A percentile compares a stretch with the other conserved stretches of the same genome.
phyloP scores from a whole-genome alignment of 2,888 invertebrate species.

The Drosophila sordidula region DNA sequence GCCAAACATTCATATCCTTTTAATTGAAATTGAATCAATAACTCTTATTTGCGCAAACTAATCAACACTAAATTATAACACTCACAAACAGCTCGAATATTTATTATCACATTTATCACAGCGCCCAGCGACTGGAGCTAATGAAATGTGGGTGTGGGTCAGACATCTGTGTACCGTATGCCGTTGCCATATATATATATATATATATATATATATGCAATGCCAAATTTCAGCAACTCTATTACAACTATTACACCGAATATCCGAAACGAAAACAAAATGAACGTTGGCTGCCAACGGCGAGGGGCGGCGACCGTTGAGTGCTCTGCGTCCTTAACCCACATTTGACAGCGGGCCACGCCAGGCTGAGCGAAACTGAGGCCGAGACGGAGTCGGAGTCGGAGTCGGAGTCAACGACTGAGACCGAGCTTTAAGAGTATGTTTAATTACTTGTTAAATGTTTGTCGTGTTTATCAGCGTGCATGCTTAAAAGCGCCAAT shows the following conservation, averaged over 20 bases:
- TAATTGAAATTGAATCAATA: conserved; percentile 80
- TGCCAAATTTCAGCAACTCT: conserved; percentile 78
- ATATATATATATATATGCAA: conserved; percentile 50
- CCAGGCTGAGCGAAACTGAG: conserved; percentile 41
- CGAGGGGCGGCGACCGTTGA: conserved; percentile 66
- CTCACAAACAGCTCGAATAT: conserved; percentile 76
- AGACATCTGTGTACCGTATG: conserved; percentile 52
- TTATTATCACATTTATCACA: conserved; percentile 76
- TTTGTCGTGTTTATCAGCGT: conserved; percentile 70
- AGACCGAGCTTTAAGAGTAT: conserved; percentile 52
- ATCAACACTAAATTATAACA: conserved; percentile 81
- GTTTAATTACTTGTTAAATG: conserved; percentile 81
- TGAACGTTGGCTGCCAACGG: conserved; percentile 59
- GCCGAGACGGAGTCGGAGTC: conserved; percentile 23
- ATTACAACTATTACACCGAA: conserved; percentile 60
- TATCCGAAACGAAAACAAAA: conserved; percentile 47
- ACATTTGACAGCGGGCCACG: conserved; percentile 51
- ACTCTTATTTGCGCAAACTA: conserved; percentile 79
- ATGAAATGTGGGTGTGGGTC: conserved; percentile 81
- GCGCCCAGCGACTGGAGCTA: conserved; percentile 53
- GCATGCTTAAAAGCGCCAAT: conserved; percentile 49
- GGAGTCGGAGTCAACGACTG: conserved; percentile 13
- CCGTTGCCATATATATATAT: neutral
- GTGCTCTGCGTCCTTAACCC: conserved; percentile 75
- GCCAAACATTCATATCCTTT: conserved; percentile 77